A percentile compares a stretch with the other conserved stretches of the same genome.
Evolutionary conservation across 1,140 invertebrate genomes (phyloP).

Genomic region (Orius laevigatus): DNA sequence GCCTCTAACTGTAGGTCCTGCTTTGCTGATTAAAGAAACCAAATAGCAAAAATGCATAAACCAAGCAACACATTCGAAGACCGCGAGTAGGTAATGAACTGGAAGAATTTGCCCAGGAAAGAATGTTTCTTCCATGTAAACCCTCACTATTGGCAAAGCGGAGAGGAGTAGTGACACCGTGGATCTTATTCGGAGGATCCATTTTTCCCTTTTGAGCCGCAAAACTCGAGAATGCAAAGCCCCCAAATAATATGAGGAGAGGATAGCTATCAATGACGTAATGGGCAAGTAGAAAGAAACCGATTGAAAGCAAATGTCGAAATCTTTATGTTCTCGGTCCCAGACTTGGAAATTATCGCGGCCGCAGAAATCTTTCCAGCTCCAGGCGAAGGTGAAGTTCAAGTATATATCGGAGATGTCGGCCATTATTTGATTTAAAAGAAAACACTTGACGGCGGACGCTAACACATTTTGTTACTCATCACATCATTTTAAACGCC

Average conservation of each 20-base stretch:
- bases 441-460: too few species aligned
- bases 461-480: too few species aligned
- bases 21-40: constrained; percentile 36
- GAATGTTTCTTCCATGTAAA: constrained; percentile 10
- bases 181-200: constrained; percentile 42
- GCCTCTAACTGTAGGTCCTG: constrained; percentile 40
- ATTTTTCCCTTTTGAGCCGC: constrained; percentile 37
- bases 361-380: constrained; percentile 58
- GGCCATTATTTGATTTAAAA: too few species aligned
- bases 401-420: too few species aligned
- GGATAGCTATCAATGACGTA: constrained; percentile 46
- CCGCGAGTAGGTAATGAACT: constrained; percentile 15
- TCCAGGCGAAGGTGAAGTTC: constrained; percentile 34
- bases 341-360: constrained; percentile 43
- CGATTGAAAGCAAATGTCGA: constrained; percentile 67
- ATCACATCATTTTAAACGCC: too few species aligned
- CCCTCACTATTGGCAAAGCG: constrained; percentile 23
- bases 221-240: constrained; percentile 36
- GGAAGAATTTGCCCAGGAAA: constrained; percentile 13
- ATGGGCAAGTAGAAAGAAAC: constrained; percentile 47
- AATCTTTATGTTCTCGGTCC: constrained; percentile 45
- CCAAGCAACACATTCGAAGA: constrained; percentile 50
- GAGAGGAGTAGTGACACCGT: constrained; percentile 40
- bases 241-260: constrained; percentile 61
- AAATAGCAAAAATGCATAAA: constrained; percentile 59